These are phyloP conservation scores for Oryzias celebensis DNA, from an alignment of 2,113 vertebrate genomes.

Conservation along the genomic window DNA sequence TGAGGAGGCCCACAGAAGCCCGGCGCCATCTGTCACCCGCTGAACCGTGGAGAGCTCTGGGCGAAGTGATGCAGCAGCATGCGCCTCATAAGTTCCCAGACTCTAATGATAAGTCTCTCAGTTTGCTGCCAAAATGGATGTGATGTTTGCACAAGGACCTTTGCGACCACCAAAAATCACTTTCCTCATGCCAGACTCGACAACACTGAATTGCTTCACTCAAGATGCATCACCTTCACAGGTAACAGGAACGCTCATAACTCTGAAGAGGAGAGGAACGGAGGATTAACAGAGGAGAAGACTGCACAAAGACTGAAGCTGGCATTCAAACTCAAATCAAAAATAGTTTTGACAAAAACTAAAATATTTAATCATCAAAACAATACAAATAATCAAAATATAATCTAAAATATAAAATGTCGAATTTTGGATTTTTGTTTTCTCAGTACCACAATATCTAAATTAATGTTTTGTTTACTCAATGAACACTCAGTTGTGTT, in stretches of 20 bases:
- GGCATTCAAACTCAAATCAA: too few relatives aligned
- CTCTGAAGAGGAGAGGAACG: too few relatives aligned
- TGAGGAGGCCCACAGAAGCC: constrained; percentile 3
- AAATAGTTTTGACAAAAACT: too few relatives aligned
- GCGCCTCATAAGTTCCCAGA: constrained; percentile 25
- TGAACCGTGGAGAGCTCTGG: background rate
- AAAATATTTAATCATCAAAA: too few relatives aligned
- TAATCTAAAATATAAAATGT: too few relatives aligned
- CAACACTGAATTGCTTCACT: constrained; percentile 22
- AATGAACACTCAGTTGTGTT: too few relatives aligned
- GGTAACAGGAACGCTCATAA: background rate
- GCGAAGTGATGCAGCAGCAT: constrained; percentile 31
- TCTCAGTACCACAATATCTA: too few relatives aligned
- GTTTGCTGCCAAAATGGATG: constrained; percentile 20
- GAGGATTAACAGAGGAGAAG: too few relatives aligned
- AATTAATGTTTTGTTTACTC: too few relatives aligned
- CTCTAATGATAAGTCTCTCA: constrained; percentile 7
- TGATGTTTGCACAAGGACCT: constrained; percentile 29
- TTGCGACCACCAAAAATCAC: constrained; percentile 32
- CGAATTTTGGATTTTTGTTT: too few relatives aligned
- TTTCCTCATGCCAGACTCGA: constrained; percentile 30
- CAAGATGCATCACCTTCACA: constrained; percentile 14
- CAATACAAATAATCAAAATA: too few relatives aligned
- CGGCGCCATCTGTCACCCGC: constrained; percentile 11
- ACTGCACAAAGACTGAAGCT: too few relatives aligned